Base-by-base conservation (phyloP, 2,888 invertebrate species). In the Lissonota sp. region DNA sequence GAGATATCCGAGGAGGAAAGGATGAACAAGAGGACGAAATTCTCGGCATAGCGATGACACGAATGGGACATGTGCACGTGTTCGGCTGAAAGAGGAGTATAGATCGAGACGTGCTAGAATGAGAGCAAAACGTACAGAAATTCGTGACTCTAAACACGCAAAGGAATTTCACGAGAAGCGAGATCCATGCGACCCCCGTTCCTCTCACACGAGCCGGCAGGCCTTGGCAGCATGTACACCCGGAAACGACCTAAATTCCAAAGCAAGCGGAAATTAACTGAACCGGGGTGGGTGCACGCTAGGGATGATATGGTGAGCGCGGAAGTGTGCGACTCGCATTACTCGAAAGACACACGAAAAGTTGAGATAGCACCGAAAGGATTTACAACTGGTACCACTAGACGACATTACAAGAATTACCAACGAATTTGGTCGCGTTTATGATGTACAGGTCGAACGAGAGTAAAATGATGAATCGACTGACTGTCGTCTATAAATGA, bases 211-310 rank as follows among this genome's bases (percentile, higher is more conserved):
- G 62, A 72, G 14, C 6, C 26, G 62, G 78, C 62, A 10, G 42
- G 69, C 26, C 26, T 26, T 26, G 51, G 75, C 39, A 26, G n/a
- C 77, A 67, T 80, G 77, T 77, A 80, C 77, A 77, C 63, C 60
- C 75, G 71, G 78, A 75, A 80, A 69, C 75, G 84, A 84, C 84
- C 84, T 64, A 84, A 84, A 85, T 84, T 84, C 84, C 84, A 83
- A 73, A 82, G 79, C 79, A 84, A 82, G 79, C 79, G 82, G 81
- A 83, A 84, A 84, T 85, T 85, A 85, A 85, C 81, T 82, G 81
- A 80, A 75, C 79, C 62, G 71, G 69, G 71, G 63, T 71, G 26
- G 26, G 72, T 51, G 60, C 55, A 58, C 62, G 53, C 51, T 55
- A 57, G 71, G 64, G 49, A 44, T 76, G 75, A 73, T 63, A 69